Percentiles rank a stretch among this genome's conserved stretches.
Conservation (phyloP, 1,140 invertebrate species). For the Homarus americanus region DNA sequence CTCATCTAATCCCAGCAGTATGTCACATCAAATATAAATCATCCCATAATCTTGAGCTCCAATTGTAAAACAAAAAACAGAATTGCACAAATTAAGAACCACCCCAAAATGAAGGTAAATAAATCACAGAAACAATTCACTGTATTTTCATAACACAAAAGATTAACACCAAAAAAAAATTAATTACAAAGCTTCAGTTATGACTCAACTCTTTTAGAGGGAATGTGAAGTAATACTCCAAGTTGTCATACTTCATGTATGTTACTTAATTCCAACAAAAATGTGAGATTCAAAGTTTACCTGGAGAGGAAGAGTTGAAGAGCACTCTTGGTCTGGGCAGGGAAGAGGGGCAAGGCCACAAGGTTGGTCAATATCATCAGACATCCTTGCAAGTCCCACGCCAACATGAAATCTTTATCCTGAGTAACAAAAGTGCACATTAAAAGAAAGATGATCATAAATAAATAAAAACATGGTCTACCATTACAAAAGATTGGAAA, state of each 20-base stretch:
- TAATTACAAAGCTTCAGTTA: no score
- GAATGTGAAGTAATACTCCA: no score
- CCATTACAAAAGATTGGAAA: no score
- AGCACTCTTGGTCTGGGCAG: constrained; percentile 76
- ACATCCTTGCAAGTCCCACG: constrained; percentile 77
- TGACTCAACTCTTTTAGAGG: no score
- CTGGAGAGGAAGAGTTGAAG: constrained; percentile 77
- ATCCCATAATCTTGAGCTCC: no score
- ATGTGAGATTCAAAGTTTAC: constrained; percentile 15
- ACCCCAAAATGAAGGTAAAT: neutral
- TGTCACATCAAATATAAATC: no score
- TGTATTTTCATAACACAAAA: neutral
- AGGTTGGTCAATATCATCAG: constrained; percentile 77
- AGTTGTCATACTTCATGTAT: no score
- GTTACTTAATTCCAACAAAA: neutral
- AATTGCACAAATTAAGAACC: no score
- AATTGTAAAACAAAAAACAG: no score
- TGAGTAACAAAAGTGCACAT: constrained; percentile 75
- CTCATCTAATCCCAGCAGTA: no score
- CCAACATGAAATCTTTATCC: constrained; percentile 77
- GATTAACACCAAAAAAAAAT: neutral
- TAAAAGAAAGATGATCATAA: no score
- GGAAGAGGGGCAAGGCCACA: constrained; percentile 77
- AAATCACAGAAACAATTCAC: neutral
- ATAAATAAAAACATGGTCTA: no score